Percentiles rank a stretch among this genome's conserved stretches.
phyloP scores from a whole-genome alignment of 2,888 invertebrate genomes.

The Rotaria socialis region DNA sequence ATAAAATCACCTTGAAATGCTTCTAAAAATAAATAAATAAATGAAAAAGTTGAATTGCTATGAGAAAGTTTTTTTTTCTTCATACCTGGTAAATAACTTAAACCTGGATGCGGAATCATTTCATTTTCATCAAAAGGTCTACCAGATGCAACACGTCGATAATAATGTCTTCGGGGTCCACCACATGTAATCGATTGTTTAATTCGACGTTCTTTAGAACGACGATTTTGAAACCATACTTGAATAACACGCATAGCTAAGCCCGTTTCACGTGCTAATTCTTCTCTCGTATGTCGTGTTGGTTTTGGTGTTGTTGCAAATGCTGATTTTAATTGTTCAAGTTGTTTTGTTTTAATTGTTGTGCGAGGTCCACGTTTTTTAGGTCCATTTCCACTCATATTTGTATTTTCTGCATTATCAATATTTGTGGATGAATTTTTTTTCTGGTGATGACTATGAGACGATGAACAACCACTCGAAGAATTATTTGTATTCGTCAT shows the following conservation, averaged over 20 bases:
- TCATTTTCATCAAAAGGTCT: conserved; percentile 11
- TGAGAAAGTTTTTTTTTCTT: neutral
- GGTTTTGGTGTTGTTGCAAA: conserved; percentile 98
- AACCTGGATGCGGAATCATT: neutral
- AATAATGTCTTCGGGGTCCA: conserved; percentile 45
- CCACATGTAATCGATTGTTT: conserved; percentile 40
- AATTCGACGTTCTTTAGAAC: conserved; percentile 88
- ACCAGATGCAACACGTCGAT: neutral
- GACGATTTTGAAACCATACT: conserved; percentile 99
- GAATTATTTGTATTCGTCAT: neutral
- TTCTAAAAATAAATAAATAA: neutral
- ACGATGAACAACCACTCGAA: conserved; percentile 25
- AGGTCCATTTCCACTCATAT: conserved; percentile 50
- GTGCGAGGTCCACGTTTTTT: conserved; percentile 81
- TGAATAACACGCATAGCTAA: conserved; percentile 99
- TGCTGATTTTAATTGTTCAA: conserved; percentile 94
- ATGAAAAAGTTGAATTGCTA: neutral
- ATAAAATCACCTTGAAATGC: neutral
- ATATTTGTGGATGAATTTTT: conserved; percentile 9
- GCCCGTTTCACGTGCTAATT: conserved; percentile 98
- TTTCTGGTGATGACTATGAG: conserved; percentile 19
- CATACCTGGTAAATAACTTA: neutral
- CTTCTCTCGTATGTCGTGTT: conserved; percentile 95
- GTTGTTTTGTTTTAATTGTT: conserved; percentile 97
- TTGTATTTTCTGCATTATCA: conserved; percentile 37